Percentiles rank a stretch among this genome's conserved stretches.
phyloP scores from a whole-genome alignment of 2,113 vertebrate genomes.

The Grammomys surdaster region DNA sequence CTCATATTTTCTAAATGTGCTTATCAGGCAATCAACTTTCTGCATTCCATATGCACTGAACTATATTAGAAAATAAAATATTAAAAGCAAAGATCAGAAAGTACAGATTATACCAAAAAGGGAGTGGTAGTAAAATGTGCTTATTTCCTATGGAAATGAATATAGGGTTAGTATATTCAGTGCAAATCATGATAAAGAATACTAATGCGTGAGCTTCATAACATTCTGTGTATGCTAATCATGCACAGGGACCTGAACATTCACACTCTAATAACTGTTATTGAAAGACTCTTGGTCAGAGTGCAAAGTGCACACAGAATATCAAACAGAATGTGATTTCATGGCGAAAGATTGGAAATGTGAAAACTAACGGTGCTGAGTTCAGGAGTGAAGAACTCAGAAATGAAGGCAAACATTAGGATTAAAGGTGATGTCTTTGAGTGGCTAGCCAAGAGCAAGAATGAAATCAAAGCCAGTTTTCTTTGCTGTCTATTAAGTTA shows the following conservation, averaged over 20 bases:
- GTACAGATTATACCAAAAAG: constrained; percentile 57
- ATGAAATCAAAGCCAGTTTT: not conserved
- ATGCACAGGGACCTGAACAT: not conserved
- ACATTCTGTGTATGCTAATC: not conserved
- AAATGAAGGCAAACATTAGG: not conserved
- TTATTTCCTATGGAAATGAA: constrained; percentile 54
- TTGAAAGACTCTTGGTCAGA: not conserved
- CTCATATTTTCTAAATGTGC: constrained; percentile 74
- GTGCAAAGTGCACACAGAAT: not conserved
- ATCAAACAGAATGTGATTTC: not conserved
- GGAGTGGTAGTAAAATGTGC: constrained; percentile 54
- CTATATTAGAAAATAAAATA: constrained; percentile 79
- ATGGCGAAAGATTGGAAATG: constrained; percentile 12
- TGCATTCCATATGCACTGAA: constrained; percentile 66
- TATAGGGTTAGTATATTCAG: not conserved
- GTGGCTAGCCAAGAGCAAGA: not conserved
- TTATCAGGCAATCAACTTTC: constrained; percentile 74
- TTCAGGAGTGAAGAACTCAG: not conserved
- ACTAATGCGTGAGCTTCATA: not conserved
- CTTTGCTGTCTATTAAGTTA: not conserved
- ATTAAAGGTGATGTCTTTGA: not conserved
- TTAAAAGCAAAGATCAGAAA: constrained; percentile 70
- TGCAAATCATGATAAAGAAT: not conserved
- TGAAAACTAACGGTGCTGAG: not conserved
- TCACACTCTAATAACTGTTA: not conserved